Percentiles rank a stretch among this genome's conserved stretches.
phyloP scores from a whole-genome alignment of 2,888 invertebrate species.

The Elmis aenea region DNA sequence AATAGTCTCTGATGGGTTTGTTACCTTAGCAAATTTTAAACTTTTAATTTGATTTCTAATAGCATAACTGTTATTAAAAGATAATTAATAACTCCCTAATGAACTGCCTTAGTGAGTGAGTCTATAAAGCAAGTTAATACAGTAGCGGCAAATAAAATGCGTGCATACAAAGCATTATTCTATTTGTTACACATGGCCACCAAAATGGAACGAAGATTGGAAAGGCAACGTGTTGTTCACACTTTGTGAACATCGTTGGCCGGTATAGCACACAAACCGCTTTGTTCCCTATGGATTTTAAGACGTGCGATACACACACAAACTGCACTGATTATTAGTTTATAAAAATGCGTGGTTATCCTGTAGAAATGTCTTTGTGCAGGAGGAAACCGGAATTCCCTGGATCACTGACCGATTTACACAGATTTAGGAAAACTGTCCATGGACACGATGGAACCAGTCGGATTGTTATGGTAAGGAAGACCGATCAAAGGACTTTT shows the following conservation, averaged over 20 bases:
- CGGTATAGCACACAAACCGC: constrained; percentile 18
- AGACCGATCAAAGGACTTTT: constrained; percentile 62
- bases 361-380: constrained; percentile 26
- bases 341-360: constrained; percentile 12
- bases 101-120: no score
- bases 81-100: no score
- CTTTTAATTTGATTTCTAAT: no score
- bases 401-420: constrained; percentile 41
- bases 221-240: constrained; percentile 36
- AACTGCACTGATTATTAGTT: neutral
- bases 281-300: constrained; percentile 23
- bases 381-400: constrained; percentile 42
- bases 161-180: constrained; percentile 14
- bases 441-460: constrained; percentile 52
- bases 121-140: no score
- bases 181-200: constrained; percentile 43
- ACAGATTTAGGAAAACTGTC: constrained; percentile 41
- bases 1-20: no score
- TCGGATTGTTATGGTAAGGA: constrained; percentile 63
- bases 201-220: constrained; percentile 44
- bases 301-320: no score
- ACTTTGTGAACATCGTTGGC: constrained; percentile 32
- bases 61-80: no score
- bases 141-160: no score
- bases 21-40: no score